These are phyloP conservation scores for Decapterus maruadsi DNA, from an alignment of 2,797 vertebrate species.

Conservation along the genomic window DNA sequence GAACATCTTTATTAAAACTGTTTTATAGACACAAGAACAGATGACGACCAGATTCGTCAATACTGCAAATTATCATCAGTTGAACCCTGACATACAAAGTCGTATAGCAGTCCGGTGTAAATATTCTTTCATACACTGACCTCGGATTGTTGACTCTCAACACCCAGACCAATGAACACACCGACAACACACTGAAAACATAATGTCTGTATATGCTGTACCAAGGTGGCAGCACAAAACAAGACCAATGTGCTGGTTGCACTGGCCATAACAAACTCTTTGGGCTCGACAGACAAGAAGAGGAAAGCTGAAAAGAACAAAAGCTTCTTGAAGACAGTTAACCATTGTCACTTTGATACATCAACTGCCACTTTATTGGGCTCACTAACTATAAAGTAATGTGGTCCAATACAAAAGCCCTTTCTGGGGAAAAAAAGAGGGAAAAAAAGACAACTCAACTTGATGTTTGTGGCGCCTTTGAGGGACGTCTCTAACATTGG, in stretches of 20 bases:
- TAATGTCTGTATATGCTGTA: neutral
- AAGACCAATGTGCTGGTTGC: conserved; percentile 10
- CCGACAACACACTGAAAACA: neutral
- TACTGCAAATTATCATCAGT: too few relatives aligned
- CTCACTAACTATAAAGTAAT: neutral
- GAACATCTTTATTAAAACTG: too few relatives aligned
- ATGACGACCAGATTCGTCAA: too few relatives aligned
- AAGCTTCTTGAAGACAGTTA: neutral
- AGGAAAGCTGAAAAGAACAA: neutral
- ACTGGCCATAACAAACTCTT: conserved; percentile 33
- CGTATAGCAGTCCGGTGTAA: too few relatives aligned
- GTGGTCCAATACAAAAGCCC: neutral
- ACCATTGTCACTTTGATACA: neutral
- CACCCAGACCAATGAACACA: neutral
- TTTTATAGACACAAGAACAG: neutral
- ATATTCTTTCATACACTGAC: neutral
- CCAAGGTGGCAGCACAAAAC: conserved; percentile 16
- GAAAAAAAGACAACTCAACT: neutral
- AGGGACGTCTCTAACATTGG: neutral
- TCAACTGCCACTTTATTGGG: neutral
- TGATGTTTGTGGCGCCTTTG: neutral
- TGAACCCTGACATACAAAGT: neutral
- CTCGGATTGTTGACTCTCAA: neutral
- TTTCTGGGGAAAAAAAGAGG: too few relatives aligned
- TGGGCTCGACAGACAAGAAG: neutral